These are phyloP conservation scores for Toxotes chatareus DNA, from an alignment of 2,113 vertebrate genomes.

Conservation along the genomic window DNA sequence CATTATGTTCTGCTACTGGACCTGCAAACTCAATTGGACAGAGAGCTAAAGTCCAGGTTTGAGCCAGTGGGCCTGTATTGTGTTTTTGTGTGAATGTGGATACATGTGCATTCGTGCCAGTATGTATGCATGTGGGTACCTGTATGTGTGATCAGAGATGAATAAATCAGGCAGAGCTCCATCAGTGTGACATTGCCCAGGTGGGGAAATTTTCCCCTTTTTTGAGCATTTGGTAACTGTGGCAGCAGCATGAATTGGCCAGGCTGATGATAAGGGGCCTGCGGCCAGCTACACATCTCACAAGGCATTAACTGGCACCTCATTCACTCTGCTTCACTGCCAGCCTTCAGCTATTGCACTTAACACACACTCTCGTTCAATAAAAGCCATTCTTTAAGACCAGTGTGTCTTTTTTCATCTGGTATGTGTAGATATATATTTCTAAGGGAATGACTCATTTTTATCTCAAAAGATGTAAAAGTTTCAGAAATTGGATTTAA, in stretches of 20 bases:
- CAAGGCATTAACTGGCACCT: constrained; percentile 49
- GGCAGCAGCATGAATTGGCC: constrained; percentile 40
- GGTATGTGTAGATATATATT: not conserved
- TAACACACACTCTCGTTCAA: constrained; percentile 18
- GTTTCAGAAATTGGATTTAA: not conserved
- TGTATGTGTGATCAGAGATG: constrained; percentile 51
- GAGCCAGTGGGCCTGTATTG: constrained; percentile 20
- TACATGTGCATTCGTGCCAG: constrained; percentile 14
- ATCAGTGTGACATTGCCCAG: constrained; percentile 41
- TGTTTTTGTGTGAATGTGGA: constrained; percentile 36
- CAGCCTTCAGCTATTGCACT: constrained; percentile 20
- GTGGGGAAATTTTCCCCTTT: constrained; percentile 40
- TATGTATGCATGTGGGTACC: constrained; percentile 9
- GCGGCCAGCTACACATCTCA: constrained; percentile 38
- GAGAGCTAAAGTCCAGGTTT: constrained; percentile 44
- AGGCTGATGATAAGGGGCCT: constrained; percentile 46
- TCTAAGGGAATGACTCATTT: not conserved
- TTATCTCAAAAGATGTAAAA: not conserved
- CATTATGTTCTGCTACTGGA: constrained; percentile 71
- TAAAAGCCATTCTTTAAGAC: constrained; percentile 18
- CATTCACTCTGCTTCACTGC: constrained; percentile 40
- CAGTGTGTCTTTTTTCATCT: not conserved
- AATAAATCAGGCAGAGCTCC: constrained; percentile 46
- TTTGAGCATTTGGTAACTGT: constrained; percentile 40
- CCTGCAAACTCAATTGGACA: constrained; percentile 73